Evolutionary conservation across 2,888 invertebrate genomes (phyloP).

Genomic region (Leucozona laternaria): DNA sequence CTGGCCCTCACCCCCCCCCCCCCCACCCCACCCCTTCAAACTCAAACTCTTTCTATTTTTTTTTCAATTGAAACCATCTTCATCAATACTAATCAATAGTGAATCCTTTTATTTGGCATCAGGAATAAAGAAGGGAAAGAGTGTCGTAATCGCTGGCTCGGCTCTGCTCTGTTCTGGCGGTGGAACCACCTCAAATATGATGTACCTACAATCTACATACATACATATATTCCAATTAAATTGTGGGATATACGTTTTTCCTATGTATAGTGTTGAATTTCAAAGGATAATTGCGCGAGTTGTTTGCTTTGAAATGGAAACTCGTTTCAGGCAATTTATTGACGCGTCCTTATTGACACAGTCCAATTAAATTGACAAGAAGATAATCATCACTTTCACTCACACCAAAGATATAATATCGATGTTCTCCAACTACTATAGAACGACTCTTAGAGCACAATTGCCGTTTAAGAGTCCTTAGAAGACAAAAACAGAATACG

Average conservation of each 20-base stretch:
- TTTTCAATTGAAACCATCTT: conserved; percentile 41
- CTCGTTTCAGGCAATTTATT: conserved; percentile 71
- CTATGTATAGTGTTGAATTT: conserved; percentile 68
- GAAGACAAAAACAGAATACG: conserved; percentile 8
- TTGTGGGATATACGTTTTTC: conserved; percentile 54
- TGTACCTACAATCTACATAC: not conserved
- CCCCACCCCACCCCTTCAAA: not conserved
- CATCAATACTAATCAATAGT: conserved; percentile 71
- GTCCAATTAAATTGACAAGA: conserved; percentile 72
- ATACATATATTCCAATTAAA: conserved; percentile 65
- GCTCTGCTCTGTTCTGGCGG: conserved; percentile 13
- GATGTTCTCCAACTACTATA: conserved; percentile 10
- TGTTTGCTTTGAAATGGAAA: conserved; percentile 74
- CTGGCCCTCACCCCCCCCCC: too few species aligned
- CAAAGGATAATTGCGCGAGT: conserved; percentile 73
- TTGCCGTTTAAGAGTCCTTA: conserved; percentile 38
- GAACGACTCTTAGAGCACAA: conserved; percentile 40
- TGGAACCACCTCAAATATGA: not conserved
- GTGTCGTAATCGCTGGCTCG: conserved; percentile 56
- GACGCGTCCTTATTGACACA: conserved; percentile 69
- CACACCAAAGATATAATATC: conserved; percentile 55
- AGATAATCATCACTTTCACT: conserved; percentile 68
- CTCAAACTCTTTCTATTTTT: not conserved
- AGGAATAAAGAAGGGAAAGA: conserved; percentile 12
- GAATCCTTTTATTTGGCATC: conserved; percentile 58